Conservation (phyloP, 2,888 invertebrate genomes). For the Lordiphosa andalusiaca region DNA sequence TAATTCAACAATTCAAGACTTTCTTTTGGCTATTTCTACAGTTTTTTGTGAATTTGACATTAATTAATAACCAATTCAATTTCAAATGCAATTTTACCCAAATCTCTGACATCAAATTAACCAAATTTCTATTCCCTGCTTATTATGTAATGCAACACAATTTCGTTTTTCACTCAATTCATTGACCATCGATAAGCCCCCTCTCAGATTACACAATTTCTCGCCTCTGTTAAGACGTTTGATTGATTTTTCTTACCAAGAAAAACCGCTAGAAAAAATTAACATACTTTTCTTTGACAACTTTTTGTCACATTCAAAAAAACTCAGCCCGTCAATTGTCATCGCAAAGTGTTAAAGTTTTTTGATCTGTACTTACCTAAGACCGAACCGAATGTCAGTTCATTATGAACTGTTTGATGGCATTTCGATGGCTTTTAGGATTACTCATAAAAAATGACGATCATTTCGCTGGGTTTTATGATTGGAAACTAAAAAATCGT, state of each 20-base stretch:
- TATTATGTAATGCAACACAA: slow-evolving; percentile 38
- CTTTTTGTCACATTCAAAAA: slow-evolving; percentile 39
- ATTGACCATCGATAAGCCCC: slow-evolving; percentile 27
- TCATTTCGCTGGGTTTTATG: slow-evolving; percentile 39
- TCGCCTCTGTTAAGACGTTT: slow-evolving; percentile 41
- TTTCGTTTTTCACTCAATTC: slow-evolving; percentile 2
- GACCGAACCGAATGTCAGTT: slow-evolving; percentile 31
- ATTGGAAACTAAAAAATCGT: slow-evolving; percentile 57
- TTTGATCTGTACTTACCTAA: slow-evolving; percentile 11
- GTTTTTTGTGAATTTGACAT: too few relatives aligned
- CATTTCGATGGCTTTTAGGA: slow-evolving; percentile 17
- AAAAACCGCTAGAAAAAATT: slow-evolving; percentile 39
- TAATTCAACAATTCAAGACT: too few relatives aligned
- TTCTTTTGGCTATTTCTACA: too few relatives aligned
- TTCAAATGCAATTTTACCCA: too few relatives aligned
- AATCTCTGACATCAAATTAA: too few relatives aligned
- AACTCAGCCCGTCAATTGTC: slow-evolving; percentile 35
- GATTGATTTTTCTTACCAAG: slow-evolving; percentile 56
- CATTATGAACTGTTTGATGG: slow-evolving; percentile 45
- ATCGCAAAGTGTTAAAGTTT: slow-evolving; percentile 36
- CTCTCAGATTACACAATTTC: slow-evolving; percentile 63
- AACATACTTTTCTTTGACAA: slow-evolving; percentile 44
- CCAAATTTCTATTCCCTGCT: slow-evolving; percentile 23
- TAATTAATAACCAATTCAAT: too few relatives aligned
- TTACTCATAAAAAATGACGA: slow-evolving; percentile 30